Evolutionary conservation across 1,140 invertebrate genomes (phyloP).

Genomic region (Drosophila tropicalis): DNA sequence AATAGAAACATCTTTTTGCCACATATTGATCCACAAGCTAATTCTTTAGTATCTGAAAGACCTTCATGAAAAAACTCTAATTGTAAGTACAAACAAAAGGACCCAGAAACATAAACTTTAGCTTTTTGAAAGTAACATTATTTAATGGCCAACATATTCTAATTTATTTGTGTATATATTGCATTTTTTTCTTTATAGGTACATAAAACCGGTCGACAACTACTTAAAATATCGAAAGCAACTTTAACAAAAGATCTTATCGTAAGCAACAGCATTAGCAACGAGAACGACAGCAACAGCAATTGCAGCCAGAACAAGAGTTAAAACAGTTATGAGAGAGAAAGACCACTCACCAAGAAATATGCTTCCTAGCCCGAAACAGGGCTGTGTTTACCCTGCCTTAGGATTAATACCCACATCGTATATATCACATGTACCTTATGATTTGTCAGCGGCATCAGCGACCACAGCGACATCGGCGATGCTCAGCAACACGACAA

Average conservation of each 20-base stretch:
- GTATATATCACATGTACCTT: conserved; percentile 83
- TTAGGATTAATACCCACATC: conserved; percentile 85
- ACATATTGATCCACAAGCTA: no score
- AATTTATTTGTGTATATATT: background rate
- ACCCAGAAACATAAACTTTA: no score
- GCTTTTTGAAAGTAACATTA: background rate
- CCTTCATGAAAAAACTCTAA: no score
- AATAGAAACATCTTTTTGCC: no score
- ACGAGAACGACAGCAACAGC: conserved; percentile 17
- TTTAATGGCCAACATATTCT: background rate
- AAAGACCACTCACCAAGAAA: conserved; percentile 91
- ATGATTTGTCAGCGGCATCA: conserved; percentile 82
- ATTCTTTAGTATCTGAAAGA: no score
- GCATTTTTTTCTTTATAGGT: conserved; percentile 34
- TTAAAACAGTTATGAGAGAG: conserved; percentile 87
- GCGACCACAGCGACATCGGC: conserved; percentile 37
- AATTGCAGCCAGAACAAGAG: conserved; percentile 1
- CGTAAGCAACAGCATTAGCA: background rate
- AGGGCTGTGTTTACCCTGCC: conserved; percentile 88
- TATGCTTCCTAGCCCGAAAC: conserved; percentile 89
- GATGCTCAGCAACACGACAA: conserved; percentile 30
- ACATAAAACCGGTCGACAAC: conserved; percentile 32
- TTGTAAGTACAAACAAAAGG: no score
- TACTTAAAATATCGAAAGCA: conserved; percentile 30
- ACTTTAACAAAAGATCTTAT: conserved; percentile 22